These are phyloP conservation scores for Syngnathoides biaculeatus DNA, from an alignment of 2,113 vertebrate species.

Conservation along the genomic window DNA sequence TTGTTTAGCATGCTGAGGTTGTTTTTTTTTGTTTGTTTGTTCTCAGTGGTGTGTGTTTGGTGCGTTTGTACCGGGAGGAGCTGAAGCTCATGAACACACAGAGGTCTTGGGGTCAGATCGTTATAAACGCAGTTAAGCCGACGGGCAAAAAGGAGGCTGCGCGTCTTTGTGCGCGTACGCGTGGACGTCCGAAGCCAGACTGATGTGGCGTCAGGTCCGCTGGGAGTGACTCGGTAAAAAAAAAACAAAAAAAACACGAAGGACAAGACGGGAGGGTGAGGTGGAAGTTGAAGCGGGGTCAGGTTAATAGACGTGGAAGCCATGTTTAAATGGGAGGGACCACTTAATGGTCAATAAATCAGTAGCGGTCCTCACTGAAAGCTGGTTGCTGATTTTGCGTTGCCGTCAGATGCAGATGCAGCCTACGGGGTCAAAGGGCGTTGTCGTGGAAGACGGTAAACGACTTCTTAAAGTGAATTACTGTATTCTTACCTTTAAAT, in stretches of 20 bases:
- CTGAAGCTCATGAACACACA: slow-evolving; percentile 58
- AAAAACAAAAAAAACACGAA: slow-evolving; percentile 39
- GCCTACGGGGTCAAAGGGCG: neutral
- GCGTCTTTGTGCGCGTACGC: neutral
- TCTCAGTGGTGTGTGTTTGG: slow-evolving; percentile 29
- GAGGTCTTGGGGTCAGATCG: slow-evolving; percentile 65
- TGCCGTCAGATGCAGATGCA: slow-evolving; percentile 1
- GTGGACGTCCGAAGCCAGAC: neutral
- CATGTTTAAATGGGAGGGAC: slow-evolving; percentile 52
- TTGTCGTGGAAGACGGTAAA: neutral
- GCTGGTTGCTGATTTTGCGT: slow-evolving; percentile 11
- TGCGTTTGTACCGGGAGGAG: slow-evolving; percentile 37
- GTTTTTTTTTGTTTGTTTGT: slow-evolving; percentile 24
- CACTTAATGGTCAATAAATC: slow-evolving; percentile 50
- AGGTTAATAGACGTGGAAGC: slow-evolving; percentile 68
- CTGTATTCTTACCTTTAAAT: neutral
- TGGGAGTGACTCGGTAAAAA: slow-evolving; percentile 46
- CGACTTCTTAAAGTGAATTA: neutral
- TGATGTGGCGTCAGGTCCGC: slow-evolving; percentile 20
- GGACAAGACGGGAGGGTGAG: slow-evolving; percentile 40
- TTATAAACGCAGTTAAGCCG: slow-evolving; percentile 66
- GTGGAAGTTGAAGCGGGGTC: slow-evolving; percentile 66
- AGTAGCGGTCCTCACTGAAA: slow-evolving; percentile 20
- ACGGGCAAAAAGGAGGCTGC: slow-evolving; percentile 40
- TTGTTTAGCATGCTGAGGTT: slow-evolving; percentile 8